Evolutionary conservation across 2,888 invertebrate genomes (phyloP).

Genomic region (Eulithis testata): DNA sequence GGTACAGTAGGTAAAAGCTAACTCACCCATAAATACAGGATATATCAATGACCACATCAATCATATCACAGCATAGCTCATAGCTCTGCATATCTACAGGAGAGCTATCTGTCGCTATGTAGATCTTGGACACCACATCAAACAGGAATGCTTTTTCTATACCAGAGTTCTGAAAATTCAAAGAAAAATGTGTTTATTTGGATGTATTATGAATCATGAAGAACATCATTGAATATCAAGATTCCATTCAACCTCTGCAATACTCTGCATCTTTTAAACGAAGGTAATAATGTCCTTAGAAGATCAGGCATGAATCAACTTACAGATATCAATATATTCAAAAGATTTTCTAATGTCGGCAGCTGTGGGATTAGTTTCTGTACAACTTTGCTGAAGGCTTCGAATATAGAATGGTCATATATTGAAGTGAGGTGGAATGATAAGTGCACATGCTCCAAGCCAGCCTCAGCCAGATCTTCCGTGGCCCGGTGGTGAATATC

Average conservation of each 20-base stretch:
- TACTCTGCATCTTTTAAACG: too few relatives aligned
- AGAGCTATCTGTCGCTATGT: conserved; percentile 99
- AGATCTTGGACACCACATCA: conserved; percentile 99
- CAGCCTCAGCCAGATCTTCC: conserved; percentile 96
- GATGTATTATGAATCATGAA: too few relatives aligned
- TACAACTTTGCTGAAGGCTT: conserved; percentile 99
- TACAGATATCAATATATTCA: conserved; percentile 99
- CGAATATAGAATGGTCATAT: conserved; percentile 99
- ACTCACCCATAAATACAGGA: conserved; percentile 98
- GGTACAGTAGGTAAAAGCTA: not conserved
- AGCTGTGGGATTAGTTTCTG: conserved; percentile 99
- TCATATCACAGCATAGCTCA: conserved; percentile 99
- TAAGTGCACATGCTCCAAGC: conserved; percentile 93
- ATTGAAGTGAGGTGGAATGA: conserved; percentile 99
- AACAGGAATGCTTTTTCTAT: conserved; percentile 99
- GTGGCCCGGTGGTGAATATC: conserved; percentile 99
- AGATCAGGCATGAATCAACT: conserved; percentile 59
- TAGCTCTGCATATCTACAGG: conserved; percentile 99
- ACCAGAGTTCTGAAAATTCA: conserved; percentile 93
- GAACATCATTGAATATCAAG: too few relatives aligned
- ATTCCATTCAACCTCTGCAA: too few relatives aligned
- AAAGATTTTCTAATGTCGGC: conserved; percentile 97
- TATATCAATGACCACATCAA: conserved; percentile 99
- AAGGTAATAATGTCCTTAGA: too few relatives aligned
- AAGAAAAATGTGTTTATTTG: not conserved